Evolutionary conservation across 1,140 invertebrate genomes (phyloP), one percentile per base, ranked within the genome.

Genomic region (Bombus confusus): DNA sequence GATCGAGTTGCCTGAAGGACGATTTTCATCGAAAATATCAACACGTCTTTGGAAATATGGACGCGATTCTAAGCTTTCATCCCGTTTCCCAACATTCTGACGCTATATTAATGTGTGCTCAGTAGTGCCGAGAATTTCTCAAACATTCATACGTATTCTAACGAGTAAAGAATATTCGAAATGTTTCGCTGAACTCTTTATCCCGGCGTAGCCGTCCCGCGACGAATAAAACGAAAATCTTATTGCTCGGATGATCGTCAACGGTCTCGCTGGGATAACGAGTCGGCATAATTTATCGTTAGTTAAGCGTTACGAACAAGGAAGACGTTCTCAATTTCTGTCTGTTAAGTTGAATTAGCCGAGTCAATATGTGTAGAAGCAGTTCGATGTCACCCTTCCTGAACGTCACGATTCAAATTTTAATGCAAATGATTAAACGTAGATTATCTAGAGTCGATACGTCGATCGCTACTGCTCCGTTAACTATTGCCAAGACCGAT

Each of bases 281-380:
- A 80, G 59, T 57, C n/a, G 68, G 73, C 76, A 3, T n/a, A 34
- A 66, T 13, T 72, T 80, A 85, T 52, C 79, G 64, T 66, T 87
- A 41, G 43, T 62, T 34, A 59, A 47, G 22, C 43, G 22, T 78
- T 43, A 69, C 68, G 68, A 64, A 87, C 75, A 80, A 68, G 39
- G 41, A 80, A 85, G 66, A 86, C 41, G 69, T 87, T 83, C 79
- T 83, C 79, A 72, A 75, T 82, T 37, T 52, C 64, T 89, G 57
- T 88, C 47, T 85, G 74, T 89, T 62, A n/a, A 72, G 76, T 83
- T 80, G 68, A 85, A 72, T 85, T 90, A 91, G 90, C 37, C 72
- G 66, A 87, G 43, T 91, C 85, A 71, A 87, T 91, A 79, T 87
- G 79, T 80, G 85, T 91, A 91, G 87, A 91, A 91, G 77, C 74